Evolutionary conservation across 2,888 invertebrate species (phyloP).

Genomic region (Trachelus iudaicus): DNA sequence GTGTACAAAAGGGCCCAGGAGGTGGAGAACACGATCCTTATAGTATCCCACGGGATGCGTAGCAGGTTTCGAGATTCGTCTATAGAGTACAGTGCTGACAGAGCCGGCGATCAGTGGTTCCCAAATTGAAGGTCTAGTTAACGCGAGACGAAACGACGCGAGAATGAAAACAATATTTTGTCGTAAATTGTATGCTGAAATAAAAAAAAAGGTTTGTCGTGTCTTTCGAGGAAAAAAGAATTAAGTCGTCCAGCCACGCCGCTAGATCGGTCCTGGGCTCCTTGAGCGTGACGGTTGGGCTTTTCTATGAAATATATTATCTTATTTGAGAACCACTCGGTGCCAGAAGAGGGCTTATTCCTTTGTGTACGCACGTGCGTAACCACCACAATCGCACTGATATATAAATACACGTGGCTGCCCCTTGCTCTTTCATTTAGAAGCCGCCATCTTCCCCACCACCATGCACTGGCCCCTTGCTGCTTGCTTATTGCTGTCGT

Average conservation of each 20-base stretch:
- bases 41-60: not conserved
- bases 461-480: constrained; percentile 13
- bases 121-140: not conserved
- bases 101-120: not conserved
- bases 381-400: not conserved
- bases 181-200: not conserved
- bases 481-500: not conserved
- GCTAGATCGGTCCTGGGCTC: not conserved
- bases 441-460: constrained; percentile 19
- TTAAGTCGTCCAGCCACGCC: not conserved
- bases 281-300: not conserved
- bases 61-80: constrained; percentile 13
- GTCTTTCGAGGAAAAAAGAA: not conserved
- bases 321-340: not conserved
- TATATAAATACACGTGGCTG: constrained; percentile 4
- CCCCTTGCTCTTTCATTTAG: constrained; percentile 25
- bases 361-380: constrained; percentile 34
- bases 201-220: not conserved
- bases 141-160: not conserved
- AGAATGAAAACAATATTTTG: not conserved
- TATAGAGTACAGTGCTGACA: constrained; percentile 3
- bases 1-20: not conserved
- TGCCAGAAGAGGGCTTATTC: constrained; percentile 21
- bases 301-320: not conserved
- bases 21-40: not conserved